Percentiles rank a stretch among this genome's conserved stretches.
Conservation (phyloP, 2,888 invertebrate species). For the Nephrotoma appendiculata region DNA sequence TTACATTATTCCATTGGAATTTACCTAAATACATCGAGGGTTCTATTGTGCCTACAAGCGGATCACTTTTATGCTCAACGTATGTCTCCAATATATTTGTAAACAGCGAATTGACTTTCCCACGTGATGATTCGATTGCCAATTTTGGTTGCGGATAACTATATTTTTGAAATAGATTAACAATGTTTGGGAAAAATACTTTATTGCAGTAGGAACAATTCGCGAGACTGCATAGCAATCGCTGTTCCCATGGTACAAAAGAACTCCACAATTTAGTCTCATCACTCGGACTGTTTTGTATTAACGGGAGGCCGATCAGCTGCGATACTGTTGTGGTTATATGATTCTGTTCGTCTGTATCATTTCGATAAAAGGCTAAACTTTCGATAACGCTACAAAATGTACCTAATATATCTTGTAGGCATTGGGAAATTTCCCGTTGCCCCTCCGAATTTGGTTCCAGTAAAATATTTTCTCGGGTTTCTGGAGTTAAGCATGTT, state of each 20-base stretch:
- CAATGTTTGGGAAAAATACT: slow-evolving; percentile 55
- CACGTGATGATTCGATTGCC: slow-evolving; percentile 52
- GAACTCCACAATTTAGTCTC: slow-evolving; percentile 13
- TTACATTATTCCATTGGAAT: slow-evolving; percentile 69
- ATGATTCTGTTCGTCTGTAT: slow-evolving; percentile 37
- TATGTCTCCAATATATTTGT: slow-evolving; percentile 56
- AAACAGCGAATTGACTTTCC: slow-evolving; percentile 37
- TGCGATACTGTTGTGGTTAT: slow-evolving; percentile 42
- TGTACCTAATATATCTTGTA: slow-evolving; percentile 45
- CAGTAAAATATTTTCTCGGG: slow-evolving; percentile 35
- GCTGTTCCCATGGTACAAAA: slow-evolving; percentile 55
- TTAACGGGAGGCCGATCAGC: slow-evolving; percentile 42
- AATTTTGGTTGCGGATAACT: slow-evolving; percentile 62
- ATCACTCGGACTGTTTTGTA: slow-evolving; percentile 18
- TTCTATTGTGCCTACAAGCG: slow-evolving; percentile 89
- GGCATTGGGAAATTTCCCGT: slow-evolving; percentile 30
- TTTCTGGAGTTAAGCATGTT: slow-evolving; percentile 54
- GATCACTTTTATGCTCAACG: slow-evolving; percentile 83
- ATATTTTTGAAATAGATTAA: slow-evolving; percentile 40
- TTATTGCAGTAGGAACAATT: slow-evolving; percentile 76
- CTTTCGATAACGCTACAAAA: slow-evolving; percentile 55
- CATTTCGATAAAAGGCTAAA: slow-evolving; percentile 53
- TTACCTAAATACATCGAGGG: slow-evolving; percentile 89
- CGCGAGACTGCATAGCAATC: slow-evolving; percentile 70
- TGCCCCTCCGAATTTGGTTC: slow-evolving; percentile 31